A percentile compares a stretch with the other conserved stretches of the same genome.
Conservation (phyloP, 1,140 invertebrate species). For the Calycopis cecrops region DNA sequence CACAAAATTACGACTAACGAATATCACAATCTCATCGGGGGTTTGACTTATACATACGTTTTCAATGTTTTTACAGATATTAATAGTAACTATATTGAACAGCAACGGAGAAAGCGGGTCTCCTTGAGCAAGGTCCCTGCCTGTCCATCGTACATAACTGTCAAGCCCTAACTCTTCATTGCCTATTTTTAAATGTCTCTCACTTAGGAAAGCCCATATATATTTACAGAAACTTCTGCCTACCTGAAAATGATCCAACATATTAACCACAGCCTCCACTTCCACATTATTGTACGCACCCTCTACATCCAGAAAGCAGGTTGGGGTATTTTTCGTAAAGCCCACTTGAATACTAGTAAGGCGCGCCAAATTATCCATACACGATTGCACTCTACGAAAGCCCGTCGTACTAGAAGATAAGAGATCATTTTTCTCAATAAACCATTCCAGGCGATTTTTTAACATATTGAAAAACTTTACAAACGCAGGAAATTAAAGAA, state of each 20-base stretch:
- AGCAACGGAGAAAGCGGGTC: neutral
- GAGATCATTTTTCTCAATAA: neutral
- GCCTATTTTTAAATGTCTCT: neutral
- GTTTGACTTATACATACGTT: too few relatives aligned
- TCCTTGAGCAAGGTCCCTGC: neutral
- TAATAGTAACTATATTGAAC: neutral
- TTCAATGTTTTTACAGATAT: neutral
- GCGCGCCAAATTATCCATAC: neutral
- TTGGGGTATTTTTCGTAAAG: neutral
- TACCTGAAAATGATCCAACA: neutral
- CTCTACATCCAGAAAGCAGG: constrained; percentile 8
- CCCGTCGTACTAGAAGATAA: constrained; percentile 1
- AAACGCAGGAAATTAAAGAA: neutral
- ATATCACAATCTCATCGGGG: too few relatives aligned
- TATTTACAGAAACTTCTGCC: constrained; percentile 2
- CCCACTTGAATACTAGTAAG: neutral
- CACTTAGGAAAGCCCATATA: neutral
- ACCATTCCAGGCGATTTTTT: neutral
- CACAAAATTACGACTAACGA: too few relatives aligned
- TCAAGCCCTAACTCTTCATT: neutral
- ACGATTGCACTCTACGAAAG: constrained; percentile 2
- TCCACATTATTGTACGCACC: constrained; percentile 8
- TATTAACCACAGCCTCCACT: too few relatives aligned
- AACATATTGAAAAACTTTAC: constrained; percentile 7
- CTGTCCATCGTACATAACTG: neutral